Conservation (phyloP, 1,140 invertebrate species). For the Phenacoccus solenopsis region DNA sequence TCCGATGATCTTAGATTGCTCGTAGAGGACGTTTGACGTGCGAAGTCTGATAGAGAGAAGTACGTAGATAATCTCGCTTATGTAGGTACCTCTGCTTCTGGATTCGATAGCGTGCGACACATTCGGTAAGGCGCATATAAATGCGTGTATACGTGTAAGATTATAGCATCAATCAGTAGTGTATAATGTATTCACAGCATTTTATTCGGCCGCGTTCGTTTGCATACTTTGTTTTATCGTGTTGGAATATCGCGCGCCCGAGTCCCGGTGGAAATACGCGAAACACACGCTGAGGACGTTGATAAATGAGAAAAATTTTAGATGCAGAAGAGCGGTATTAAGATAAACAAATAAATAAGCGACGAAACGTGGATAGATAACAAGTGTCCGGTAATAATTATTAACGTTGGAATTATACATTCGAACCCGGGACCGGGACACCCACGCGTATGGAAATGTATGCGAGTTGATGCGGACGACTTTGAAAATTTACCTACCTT, state of each 20-base stretch:
- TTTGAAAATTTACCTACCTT: too few relatives aligned
- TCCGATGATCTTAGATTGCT: too few relatives aligned
- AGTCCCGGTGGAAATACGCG: background rate
- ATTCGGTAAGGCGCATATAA: background rate
- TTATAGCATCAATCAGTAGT: background rate
- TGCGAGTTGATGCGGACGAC: background rate
- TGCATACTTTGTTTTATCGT: background rate
- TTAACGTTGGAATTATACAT: background rate
- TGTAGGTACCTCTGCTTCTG: too few relatives aligned
- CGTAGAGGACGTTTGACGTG: too few relatives aligned
- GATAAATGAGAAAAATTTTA: background rate
- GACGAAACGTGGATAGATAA: slow-evolving; percentile 1
- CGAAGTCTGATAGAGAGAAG: too few relatives aligned
- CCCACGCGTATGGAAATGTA: background rate
- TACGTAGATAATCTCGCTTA: too few relatives aligned
- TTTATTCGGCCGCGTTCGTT: background rate
- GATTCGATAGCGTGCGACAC: too few relatives aligned
- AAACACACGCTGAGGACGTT: background rate
- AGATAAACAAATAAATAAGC: slow-evolving; percentile 3
- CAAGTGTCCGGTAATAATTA: slow-evolving; percentile 1
- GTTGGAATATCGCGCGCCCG: background rate
- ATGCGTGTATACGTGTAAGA: background rate
- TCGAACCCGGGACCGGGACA: background rate
- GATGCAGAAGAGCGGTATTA: background rate
- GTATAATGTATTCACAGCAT: background rate